Base-by-base conservation (phyloP, 2,888 invertebrate species). In the Ephialtes manifestator region DNA sequence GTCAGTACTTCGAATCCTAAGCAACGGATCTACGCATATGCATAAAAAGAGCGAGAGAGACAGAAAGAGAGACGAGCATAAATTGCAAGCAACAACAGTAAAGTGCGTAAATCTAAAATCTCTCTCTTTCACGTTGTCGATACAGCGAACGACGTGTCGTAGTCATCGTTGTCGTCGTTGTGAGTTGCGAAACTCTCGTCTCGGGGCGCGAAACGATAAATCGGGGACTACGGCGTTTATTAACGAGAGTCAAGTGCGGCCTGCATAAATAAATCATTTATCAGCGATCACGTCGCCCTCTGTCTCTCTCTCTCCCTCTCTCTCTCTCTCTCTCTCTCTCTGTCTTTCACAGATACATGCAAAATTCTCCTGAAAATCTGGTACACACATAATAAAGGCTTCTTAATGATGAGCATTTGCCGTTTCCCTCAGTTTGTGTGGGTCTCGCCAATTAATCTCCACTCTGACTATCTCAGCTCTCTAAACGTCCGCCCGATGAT, bases 191-290 rank as follows among this genome's bases (percentile, higher is more conserved):
- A 84, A 84, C 39, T 63, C 63, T 70, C 83, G 63, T 53, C 60
- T 75, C 51, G 48, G 78, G 85, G 86, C 81, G 86, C 85, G 86
- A 84, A 83, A 84, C 86, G 78, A 86, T 83, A 76, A 88, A 89
- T 86, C 81, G 89, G 82, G 77, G 28, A 85, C 81, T 74, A 60
- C 72, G 70, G 63, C 84, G 63, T 86, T 86, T 86, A 89, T 90
- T 89, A 89, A 90, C 87, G 83, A 90, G 86, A 89, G 87, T 88
- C 88, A 89, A 90, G 88, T 90, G 87, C 84, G 78, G 87, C 72
- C 84, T 86, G 88, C 88, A 84, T 84, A 84, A 84, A 91, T 91
- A 91, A 91, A 91, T 91, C 90, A 91, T 89, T 89, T 89, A 89
- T 91, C 90, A 89, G 88, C 86, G 87, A 87, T 85, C 83, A 70